Base-by-base conservation (phyloP, 2,113 vertebrate genomes). In the Vanacampus margaritifer region DNA sequence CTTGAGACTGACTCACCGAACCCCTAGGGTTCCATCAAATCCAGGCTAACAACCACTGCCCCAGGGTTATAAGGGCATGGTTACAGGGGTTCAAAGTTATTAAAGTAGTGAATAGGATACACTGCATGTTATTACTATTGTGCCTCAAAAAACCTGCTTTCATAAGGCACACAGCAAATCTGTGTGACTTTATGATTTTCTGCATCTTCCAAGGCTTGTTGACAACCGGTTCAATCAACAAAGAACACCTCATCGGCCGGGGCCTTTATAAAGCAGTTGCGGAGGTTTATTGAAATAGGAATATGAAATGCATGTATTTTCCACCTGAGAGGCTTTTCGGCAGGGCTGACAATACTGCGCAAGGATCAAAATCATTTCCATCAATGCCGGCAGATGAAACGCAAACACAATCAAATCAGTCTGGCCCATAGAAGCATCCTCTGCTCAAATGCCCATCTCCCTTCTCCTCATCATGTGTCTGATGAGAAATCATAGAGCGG, bases 331-430 rank as follows among this genome's bases (percentile, higher is more conserved):
- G 82, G 82, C 57, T 85, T 76, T 69, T 75, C 79, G 67, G 81
- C 61, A 46, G 67, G 26, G 78, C 72, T 76, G 84, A 86, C 85
- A 86, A 82, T 68, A 68, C 61, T 19, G 73, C 69, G 37, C 21
- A 59, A 16, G 70, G 80, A 84, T 85, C 82, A 83, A 82, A 88
- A 88, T 84, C 70, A 21, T 84, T 88, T 86, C 83, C 89, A 89
- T 89, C 88, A 88, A 81, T 65, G 81, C 73, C 60, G 84, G 80
- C 78, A 84, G 86, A 89, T 86, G 88, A 88, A 89, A 89, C 70
- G 82, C 83, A 89, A 89, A 87, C 83, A 87, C 75, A 89, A 89
- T 89, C 84, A 89, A 89, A 89, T 90, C 84, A 86, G 76, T 48
- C 79, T 35, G 71, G 84, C 71, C 78, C 48, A 73, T 84, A 81